Base-by-base conservation (phyloP, 2,888 invertebrate genomes). In the Deilephila porcellus region DNA sequence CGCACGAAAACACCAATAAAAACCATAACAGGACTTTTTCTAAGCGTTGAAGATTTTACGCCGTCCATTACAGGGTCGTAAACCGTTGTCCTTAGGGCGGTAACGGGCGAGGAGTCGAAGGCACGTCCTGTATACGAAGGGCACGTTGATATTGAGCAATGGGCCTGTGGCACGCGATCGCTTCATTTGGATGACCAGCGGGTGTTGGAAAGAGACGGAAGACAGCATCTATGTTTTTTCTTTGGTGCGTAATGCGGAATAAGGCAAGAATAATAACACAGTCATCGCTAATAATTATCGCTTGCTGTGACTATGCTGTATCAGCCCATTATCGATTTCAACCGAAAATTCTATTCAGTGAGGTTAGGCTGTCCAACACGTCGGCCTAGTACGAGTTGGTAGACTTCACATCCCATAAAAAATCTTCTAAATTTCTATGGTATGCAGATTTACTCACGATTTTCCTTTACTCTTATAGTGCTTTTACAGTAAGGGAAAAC, bases 141-240 rank as follows among this genome's bases (percentile, higher is more conserved):
- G 83, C 80, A 82, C 80, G 77, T 80, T 81, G 83, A 83, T 90
- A 88, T 88, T 92, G 93, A 92, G 83, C 86, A 89, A 93, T 92
- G 91, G 89, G 75, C 79, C 73, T 67, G 60, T 78, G 85, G 81
- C 94, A 94, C 93, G 94, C 94, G 90, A 94, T 93, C 79, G 82
- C 88, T 90, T 92, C 94, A 91, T 94, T 94, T 92, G 83, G 85
- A 80, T 88, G 90, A 87, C 91, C 91, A 80, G 62, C 76, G 75
- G 73, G 70, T 52, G 82, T 37, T 60, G 73, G 84, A 84, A 73
- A 32, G 80, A 78, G 84, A 83, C 71, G 70, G 76, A 14, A 64
- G 20, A 59, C 64, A 29, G 67, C 67, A 67, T 67, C 67, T 67
- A 67, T 67, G 17, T 67, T 67, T 67, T 64, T 67, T 29, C 29